Conservation (phyloP, 2,113 vertebrate genomes). For the Neolamprologus caudopunctatus region DNA sequence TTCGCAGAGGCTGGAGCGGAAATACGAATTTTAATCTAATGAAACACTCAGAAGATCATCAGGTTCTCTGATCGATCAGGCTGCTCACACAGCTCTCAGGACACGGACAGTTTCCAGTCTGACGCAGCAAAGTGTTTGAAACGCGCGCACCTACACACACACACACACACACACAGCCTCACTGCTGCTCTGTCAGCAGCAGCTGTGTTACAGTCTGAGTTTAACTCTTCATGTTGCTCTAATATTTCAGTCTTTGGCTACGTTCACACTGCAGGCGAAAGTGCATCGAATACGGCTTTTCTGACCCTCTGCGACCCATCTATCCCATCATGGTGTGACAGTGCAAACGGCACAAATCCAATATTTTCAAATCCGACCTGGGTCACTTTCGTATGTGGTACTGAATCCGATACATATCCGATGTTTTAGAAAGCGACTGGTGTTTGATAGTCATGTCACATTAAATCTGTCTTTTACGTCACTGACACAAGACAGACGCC, state of each 20-base stretch:
- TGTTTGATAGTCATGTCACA: too few relatives aligned
- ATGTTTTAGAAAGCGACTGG: too few relatives aligned
- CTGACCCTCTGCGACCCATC: neutral
- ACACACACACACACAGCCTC: neutral
- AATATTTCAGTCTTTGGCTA: neutral
- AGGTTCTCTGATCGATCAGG: neutral
- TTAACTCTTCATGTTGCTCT: neutral
- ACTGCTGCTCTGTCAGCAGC: neutral
- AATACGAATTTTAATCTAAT: neutral
- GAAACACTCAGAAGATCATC: neutral
- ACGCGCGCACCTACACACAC: neutral
- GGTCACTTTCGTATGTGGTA: too few relatives aligned
- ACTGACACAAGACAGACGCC: too few relatives aligned
- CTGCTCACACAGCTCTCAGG: neutral
- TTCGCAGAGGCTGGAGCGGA: neutral
- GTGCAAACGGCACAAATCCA: neutral
- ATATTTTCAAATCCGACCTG: too few relatives aligned
- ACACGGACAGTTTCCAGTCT: neutral
- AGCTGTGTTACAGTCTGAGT: neutral
- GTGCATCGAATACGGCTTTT: neutral
- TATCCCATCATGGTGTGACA: fast-evolving
- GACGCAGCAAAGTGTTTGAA: neutral
- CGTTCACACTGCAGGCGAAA: neutral
- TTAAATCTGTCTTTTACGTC: fast-evolving
- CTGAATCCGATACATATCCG: too few relatives aligned